A percentile compares a stretch with the other conserved stretches of the same genome.
Conservation (phyloP, 2,888 invertebrate species). For the Sisyra terminalis region DNA sequence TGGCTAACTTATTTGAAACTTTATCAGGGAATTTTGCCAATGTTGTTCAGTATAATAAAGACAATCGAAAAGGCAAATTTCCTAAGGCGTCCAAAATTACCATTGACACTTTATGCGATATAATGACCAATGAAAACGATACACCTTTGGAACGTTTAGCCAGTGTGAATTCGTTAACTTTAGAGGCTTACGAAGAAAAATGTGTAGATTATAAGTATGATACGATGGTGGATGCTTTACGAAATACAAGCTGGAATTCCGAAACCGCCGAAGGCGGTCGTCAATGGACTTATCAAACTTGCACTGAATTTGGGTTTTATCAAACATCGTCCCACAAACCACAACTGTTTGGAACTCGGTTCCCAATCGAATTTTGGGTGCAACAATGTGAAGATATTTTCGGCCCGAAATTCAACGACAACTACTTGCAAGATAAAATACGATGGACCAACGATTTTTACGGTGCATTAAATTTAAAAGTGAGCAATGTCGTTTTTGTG, state of each 20-base stretch:
- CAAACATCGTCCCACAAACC: constrained; percentile 62
- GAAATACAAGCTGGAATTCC: constrained; percentile 47
- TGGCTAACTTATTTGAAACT: constrained; percentile 66
- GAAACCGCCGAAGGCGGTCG: constrained; percentile 51
- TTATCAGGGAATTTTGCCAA: constrained; percentile 77
- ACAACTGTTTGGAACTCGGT: constrained; percentile 54
- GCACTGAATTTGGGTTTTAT: constrained; percentile 91
- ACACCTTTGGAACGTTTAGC: constrained; percentile 53
- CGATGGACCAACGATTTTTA: constrained; percentile 62
- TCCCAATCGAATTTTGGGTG: constrained; percentile 60
- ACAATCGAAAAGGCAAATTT: constrained; percentile 57
- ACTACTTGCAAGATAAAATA: constrained; percentile 42
- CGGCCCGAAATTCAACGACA: constrained; percentile 49
- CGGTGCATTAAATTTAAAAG: constrained; percentile 54
- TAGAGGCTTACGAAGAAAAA: constrained; percentile 45
- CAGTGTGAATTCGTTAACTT: constrained; percentile 49
- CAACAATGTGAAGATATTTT: constrained; percentile 73
- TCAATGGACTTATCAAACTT: constrained; percentile 90
- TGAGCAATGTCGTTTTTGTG: constrained; percentile 62
- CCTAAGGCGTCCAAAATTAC: constrained; percentile 48
- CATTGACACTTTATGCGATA: constrained; percentile 62
- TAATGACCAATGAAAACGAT: constrained; percentile 45
- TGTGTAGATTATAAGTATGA: constrained; percentile 75
- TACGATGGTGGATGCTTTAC: constrained; percentile 52
- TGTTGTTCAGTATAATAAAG: constrained; percentile 88